A percentile compares a stretch with the other conserved stretches of the same genome.
Conservation (phyloP, 2,888 invertebrate genomes). For the Parnassius smintheus region DNA sequence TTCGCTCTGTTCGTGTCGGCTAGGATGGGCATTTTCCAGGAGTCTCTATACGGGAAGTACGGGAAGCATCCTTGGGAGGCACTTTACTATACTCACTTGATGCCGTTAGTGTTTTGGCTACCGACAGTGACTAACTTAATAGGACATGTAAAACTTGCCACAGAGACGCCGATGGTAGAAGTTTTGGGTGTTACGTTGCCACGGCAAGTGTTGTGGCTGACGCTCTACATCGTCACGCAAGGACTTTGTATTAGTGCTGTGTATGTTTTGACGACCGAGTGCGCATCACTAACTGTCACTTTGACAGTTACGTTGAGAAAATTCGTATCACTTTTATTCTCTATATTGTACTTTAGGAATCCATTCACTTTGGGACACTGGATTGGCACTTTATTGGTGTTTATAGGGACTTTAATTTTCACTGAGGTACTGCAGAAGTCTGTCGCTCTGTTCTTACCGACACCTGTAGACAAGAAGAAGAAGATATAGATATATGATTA, state of each 20-base stretch:
- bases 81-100: conserved; percentile 92
- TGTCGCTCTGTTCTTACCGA: conserved; percentile 54
- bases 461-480: conserved; percentile 51
- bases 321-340: conserved; percentile 96
- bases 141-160: conserved; percentile 87
- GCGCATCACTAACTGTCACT: conserved; percentile 96
- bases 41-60: conserved; percentile 88
- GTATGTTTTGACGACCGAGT: conserved; percentile 96
- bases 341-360: conserved; percentile 96
- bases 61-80: conserved; percentile 97
- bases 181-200: conserved; percentile 84
- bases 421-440: conserved; percentile 87
- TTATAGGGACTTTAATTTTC: conserved; percentile 95
- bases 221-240: conserved; percentile 93
- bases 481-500: conserved; percentile 45
- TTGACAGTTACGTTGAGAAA: conserved; percentile 97
- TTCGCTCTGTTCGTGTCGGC: conserved; percentile 95
- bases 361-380: conserved; percentile 95
- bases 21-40: conserved; percentile 97
- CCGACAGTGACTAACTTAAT: conserved; percentile 89
- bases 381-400: conserved; percentile 94
- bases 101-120: conserved; percentile 94
- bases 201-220: conserved; percentile 87
- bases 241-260: conserved; percentile 97
- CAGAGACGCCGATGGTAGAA: conserved; percentile 83